These are phyloP conservation scores for Apogon hyalosoma DNA, from an alignment of 2,797 vertebrate genomes.

Conservation along the genomic window DNA sequence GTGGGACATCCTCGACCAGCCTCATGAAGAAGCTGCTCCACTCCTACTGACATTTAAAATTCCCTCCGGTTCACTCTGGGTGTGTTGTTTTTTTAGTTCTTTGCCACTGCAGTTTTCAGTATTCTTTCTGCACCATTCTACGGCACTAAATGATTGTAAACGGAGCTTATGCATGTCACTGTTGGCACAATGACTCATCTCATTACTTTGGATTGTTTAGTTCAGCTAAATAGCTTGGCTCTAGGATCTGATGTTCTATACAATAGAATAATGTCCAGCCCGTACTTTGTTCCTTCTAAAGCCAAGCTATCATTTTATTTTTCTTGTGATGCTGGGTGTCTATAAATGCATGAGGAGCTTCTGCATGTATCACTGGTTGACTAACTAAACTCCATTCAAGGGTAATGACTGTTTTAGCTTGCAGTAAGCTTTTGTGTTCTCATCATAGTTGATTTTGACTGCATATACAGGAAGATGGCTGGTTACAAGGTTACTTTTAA, in stretches of 20 bases:
- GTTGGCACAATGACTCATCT: conserved; percentile 58
- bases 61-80: conserved; percentile 54
- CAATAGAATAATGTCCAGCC: neutral
- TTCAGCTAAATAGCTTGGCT: conserved; percentile 51
- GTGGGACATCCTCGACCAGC: conserved; percentile 9
- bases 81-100: conserved; percentile 57
- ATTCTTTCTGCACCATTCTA: conserved; percentile 48
- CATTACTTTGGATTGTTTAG: conserved; percentile 45
- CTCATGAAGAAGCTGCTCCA: conserved; percentile 17
- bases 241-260: conserved; percentile 4
- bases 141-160: conserved; percentile 37
- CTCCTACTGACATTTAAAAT: conserved; percentile 38
- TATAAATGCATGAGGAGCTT: conserved; percentile 78
- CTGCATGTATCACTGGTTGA: conserved; percentile 79
- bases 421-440: conserved; percentile 41
- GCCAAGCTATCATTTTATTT: conserved; percentile 48
- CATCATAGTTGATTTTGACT: conserved; percentile 71
- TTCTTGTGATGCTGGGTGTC: conserved; percentile 54
- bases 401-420: conserved; percentile 49
- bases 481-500: conserved; percentile 22
- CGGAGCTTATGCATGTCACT: conserved; percentile 73
- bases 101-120: conserved; percentile 14
- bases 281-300: conserved; percentile 38
- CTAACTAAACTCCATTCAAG: conserved; percentile 63
- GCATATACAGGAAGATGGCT: conserved; percentile 86